phyloP scores from a whole-genome alignment of 2,113 vertebrate genomes.

The Trinectes maculatus region DNA sequence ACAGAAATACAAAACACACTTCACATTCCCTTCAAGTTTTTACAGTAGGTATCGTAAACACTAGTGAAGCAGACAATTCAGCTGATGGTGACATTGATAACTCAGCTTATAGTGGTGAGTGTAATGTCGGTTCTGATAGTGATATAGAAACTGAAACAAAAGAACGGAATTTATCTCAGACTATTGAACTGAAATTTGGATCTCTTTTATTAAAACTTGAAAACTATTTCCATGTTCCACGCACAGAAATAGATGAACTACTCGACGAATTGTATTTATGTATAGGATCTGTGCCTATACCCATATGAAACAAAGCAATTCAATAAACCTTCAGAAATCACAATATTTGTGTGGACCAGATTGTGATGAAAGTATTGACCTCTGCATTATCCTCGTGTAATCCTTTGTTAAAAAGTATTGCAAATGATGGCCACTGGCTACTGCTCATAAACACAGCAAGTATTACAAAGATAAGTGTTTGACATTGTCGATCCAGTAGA shows the following conservation, averaged over 20 bases:
- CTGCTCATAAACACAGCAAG: conserved; percentile 13
- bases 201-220: conserved; percentile 48
- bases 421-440: conserved; percentile 27
- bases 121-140: conserved; percentile 2
- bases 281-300: conserved; percentile 29
- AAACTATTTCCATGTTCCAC: too few species aligned
- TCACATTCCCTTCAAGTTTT: not conserved
- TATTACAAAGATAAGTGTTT: conserved; percentile 35
- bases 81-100: not conserved
- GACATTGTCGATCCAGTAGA: conserved; percentile 38
- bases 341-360: conserved; percentile 6
- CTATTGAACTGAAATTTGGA: conserved; percentile 36
- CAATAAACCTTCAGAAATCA: conserved; percentile 8
- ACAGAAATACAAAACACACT: not conserved
- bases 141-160: too few species aligned
- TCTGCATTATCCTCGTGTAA: conserved; percentile 13
- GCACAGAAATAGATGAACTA: too few species aligned
- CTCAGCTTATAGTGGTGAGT: not conserved
- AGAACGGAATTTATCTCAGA: too few species aligned
- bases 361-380: not conserved
- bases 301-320: conserved; percentile 14
- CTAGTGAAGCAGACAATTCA: not conserved
- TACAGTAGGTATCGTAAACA: not conserved
- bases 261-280: conserved; percentile 42
- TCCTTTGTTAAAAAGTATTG: conserved; percentile 30